Base-by-base conservation (phyloP, 1,140 invertebrate genomes). In the Rhynchophorus ferrugineus region DNA sequence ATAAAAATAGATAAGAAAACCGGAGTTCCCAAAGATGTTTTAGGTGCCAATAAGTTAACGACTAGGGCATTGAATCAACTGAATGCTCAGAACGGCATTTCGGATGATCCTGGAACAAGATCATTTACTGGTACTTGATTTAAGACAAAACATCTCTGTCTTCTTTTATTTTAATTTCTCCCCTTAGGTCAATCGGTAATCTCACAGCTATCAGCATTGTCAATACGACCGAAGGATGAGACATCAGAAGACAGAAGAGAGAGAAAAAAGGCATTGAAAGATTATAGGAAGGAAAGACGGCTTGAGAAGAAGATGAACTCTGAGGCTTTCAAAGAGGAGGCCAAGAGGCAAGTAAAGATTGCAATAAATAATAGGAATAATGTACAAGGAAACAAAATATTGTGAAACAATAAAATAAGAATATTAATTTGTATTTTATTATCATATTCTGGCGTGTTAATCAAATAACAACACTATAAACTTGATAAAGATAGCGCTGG, bases 301-400 rank as follows among this genome's bases (percentile, higher is more conserved):
- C 64, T 83, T 49, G 92, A 96, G 66, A 87, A 86, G 69, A 96
- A 96, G 67, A 76, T 82, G 0, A 95, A 94, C 65, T 81, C 78
- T 17, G 68, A 80, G 50, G 89, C 89, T 0, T 96, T 96, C 69
- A 92, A 90, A 67, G 83, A 89, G 58, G 90, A 95, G 68, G 85
- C 88, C 70, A 89, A 88, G 65, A 70, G 78, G 22, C 85, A 89
- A 68, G 82, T 85, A 62, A 87, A 88, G 65, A 82, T 88, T 45
- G 69, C 79, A 53, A 70, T 88, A 47, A 90, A 90, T 65, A 83
- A 84, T 58, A 80, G 68, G 63, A 76, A 77, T 62, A 87, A 86
- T 68, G 67, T 85, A 55, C 82, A 87, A 68, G 83, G 82, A 34
- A 83, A 80, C 54, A 76, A 70, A 69, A 82, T 86, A 46, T 58